phyloP scores from a whole-genome alignment of 2,888 invertebrate genomes.

The Biston betularia region DNA sequence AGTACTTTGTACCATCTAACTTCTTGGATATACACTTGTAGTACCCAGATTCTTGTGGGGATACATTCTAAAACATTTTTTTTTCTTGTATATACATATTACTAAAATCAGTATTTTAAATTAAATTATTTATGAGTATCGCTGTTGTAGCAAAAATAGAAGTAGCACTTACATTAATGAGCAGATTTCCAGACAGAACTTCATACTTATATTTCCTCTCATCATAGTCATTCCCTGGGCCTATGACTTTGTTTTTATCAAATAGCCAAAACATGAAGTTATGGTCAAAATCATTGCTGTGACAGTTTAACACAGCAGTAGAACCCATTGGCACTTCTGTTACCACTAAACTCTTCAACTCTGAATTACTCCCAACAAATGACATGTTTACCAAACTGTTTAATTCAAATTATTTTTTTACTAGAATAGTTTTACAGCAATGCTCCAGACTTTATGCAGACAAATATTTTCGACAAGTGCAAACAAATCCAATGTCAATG shows the following conservation, averaged over 20 bases:
- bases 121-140: background rate
- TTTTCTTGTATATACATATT: background rate
- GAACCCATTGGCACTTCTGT: constrained; percentile 86
- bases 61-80: constrained; percentile 81
- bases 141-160: background rate
- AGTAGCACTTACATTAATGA: constrained; percentile 86
- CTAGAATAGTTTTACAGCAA: constrained; percentile 62
- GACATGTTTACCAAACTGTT: constrained; percentile 50
- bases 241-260: constrained; percentile 85
- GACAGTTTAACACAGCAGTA: constrained; percentile 87
- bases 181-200: constrained; percentile 88
- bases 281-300: constrained; percentile 88
- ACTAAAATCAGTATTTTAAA: too few species aligned
- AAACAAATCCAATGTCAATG: constrained; percentile 69
- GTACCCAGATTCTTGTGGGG: constrained; percentile 87
- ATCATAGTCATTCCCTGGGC: constrained; percentile 87
- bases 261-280: constrained; percentile 90
- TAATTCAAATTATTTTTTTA: constrained; percentile 39
- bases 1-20: constrained; percentile 79
- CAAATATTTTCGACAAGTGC: constrained; percentile 65
- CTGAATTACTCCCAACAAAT: constrained; percentile 52
- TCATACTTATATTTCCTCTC: constrained; percentile 89
- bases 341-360: constrained; percentile 65
- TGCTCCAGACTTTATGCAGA: constrained; percentile 43
- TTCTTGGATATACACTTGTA: constrained; percentile 89